Conservation (phyloP, 2,888 invertebrate genomes). For the Oxyteleia sp. region DNA sequence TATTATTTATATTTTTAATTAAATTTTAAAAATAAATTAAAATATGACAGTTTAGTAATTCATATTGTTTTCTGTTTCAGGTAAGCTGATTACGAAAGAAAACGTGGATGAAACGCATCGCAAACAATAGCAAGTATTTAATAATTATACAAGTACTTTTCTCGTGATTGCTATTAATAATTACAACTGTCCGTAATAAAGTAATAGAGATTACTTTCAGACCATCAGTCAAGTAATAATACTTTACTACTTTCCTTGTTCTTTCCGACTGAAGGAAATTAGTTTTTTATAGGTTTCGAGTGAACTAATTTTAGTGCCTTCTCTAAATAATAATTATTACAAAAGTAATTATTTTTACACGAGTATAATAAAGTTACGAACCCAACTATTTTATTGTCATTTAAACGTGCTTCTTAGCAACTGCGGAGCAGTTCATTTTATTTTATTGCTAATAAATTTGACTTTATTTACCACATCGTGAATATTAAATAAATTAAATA, state of each 20-base stretch:
- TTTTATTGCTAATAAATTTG: neutral
- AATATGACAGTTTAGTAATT: too few species aligned
- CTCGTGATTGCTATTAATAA: neutral
- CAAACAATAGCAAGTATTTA: slow-evolving; percentile 9
- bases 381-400: neutral
- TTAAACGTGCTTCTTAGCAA: neutral
- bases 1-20: too few species aligned
- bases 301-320: neutral
- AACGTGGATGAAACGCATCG: neutral
- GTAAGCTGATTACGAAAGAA: slow-evolving; percentile 7
- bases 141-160: neutral
- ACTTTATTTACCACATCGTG: neutral
- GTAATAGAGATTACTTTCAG: neutral
- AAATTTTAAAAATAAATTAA: too few species aligned
- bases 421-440: neutral
- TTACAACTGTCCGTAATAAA: neutral
- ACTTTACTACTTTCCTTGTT: slow-evolving; percentile 12
- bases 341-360: neutral
- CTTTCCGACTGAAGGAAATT: neutral
- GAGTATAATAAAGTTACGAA: neutral
- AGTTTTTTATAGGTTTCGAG: neutral
- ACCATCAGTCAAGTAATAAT: slow-evolving; percentile 1
- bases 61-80: slow-evolving; percentile 10
- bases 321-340: neutral
- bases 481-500: neutral